phyloP scores from a whole-genome alignment of 2,888 invertebrate genomes.

The Brenthis hecate region DNA sequence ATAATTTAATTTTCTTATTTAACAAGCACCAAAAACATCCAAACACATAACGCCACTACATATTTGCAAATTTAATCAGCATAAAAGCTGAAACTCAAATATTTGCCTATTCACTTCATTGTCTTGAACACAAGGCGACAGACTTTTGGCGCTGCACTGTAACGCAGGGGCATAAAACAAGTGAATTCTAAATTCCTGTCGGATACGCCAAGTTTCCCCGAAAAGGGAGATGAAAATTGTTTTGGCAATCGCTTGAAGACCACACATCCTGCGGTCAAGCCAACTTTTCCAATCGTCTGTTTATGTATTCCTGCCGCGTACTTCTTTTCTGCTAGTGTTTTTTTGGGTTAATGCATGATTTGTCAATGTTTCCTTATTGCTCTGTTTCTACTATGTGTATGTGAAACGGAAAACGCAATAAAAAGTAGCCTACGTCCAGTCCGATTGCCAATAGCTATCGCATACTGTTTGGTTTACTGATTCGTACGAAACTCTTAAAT shows the following conservation, averaged over 20 bases:
- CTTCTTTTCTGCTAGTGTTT: slow-evolving; percentile 36
- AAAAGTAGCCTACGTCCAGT: background rate
- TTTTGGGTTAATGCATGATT: slow-evolving; percentile 30
- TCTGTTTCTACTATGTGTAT: slow-evolving; percentile 6
- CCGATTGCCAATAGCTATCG: slow-evolving; percentile 1
- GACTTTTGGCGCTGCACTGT: slow-evolving; percentile 47
- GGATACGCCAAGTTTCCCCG: slow-evolving; percentile 70
- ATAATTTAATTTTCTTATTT: too few relatives aligned
- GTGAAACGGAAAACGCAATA: slow-evolving; percentile 4
- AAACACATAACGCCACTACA: background rate
- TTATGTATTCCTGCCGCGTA: slow-evolving; percentile 64
- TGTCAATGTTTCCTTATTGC: slow-evolving; percentile 24
- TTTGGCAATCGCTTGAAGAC: slow-evolving; percentile 71
- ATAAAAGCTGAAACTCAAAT: slow-evolving; percentile 25
- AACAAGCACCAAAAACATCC: background rate
- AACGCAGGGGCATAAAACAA: slow-evolving; percentile 55
- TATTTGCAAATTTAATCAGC: slow-evolving; percentile 29
- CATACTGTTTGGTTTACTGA: background rate
- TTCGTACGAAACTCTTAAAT: background rate
- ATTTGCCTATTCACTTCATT: slow-evolving; percentile 41
- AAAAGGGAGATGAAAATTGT: slow-evolving; percentile 73
- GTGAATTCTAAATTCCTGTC: slow-evolving; percentile 59
- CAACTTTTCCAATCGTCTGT: slow-evolving; percentile 71
- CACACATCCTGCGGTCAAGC: slow-evolving; percentile 79
- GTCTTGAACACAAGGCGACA: slow-evolving; percentile 50